These are phyloP conservation scores for Austrolebias charrua DNA, from an alignment of 2,797 vertebrate species.

Conservation along the genomic window DNA sequence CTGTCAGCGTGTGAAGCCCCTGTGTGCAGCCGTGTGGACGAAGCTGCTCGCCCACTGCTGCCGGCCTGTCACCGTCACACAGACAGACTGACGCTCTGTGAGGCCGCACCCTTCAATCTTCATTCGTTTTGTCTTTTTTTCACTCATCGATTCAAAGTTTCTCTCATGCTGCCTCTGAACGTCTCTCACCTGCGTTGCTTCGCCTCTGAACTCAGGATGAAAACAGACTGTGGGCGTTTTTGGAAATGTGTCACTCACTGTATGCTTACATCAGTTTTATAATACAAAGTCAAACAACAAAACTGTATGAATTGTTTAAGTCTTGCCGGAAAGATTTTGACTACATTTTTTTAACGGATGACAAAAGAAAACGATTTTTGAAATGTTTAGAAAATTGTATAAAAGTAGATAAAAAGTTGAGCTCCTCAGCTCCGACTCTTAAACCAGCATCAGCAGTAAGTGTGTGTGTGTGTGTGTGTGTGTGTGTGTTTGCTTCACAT, in stretches of 20 bases:
- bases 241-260: background rate
- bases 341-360: no score
- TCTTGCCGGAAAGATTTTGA: background rate
- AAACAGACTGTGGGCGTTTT: conserved; percentile 28
- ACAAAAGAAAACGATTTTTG: background rate
- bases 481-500: conserved; percentile 44
- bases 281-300: background rate
- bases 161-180: conserved; percentile 15
- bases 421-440: conserved; percentile 13
- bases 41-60: conserved; percentile 46
- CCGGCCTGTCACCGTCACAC: conserved; percentile 59
- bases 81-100: conserved; percentile 63
- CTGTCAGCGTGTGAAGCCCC: conserved; percentile 65
- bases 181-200: conserved; percentile 13
- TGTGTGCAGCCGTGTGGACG: conserved; percentile 54
- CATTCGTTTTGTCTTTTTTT: conserved; percentile 15
- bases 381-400: background rate
- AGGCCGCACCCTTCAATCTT: conserved; percentile 55
- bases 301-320: background rate
- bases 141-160: conserved; percentile 39
- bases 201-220: background rate
- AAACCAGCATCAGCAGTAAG: conserved; percentile 27
- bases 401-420: conserved; percentile 9
- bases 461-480: conserved; percentile 6
- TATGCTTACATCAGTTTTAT: background rate